Base-by-base conservation (phyloP, 2,888 invertebrate species). In the Tricholauxania praeusta region DNA sequence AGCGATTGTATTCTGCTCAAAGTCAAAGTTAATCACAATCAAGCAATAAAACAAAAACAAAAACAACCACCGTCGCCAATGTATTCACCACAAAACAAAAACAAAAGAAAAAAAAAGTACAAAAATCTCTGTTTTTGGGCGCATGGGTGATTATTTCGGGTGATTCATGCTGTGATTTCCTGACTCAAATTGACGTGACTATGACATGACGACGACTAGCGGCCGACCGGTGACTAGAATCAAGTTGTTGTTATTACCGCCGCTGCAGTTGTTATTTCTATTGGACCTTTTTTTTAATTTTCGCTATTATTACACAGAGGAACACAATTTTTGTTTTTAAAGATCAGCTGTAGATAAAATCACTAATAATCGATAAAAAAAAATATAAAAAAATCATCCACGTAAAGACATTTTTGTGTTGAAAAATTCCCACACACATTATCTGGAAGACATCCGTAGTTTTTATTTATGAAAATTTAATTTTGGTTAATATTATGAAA, bases 91-190 rank as follows among this genome's bases (percentile, higher is more conserved):
- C 7, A 39, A 28, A 28, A 28, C 28, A 28, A 60, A 60, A 22
- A 22, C 1, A 32, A 15, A 22, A 59, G 19, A 59, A 28, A 32
- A 19, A 60, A 4, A 32, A 2, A 60, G 32, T 12, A 60, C 28
- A 22, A 47, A 15, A 17, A 39, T 70, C 12, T 12, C 57, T 59
- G 51, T 59, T 73, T 71, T 53, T 49, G 64, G 59, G 65, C 67
- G 19, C 22, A 28, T 69, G 74, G 57, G 49, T 70, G 63, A 67
- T 73, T 75, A 74, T 75, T 76, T 73, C 76, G 73, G 78, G 78
- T 83, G 84, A 83, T 80, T 83, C 84, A 83, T 84, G 83, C 83
- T 83, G 83, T 79, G 83, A 82, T 83, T 82, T 83, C 81, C 81
- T 82, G 81, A 76, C 75, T 79, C 78, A 80, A 80, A 82, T 82